Conservation (phyloP, 2,888 invertebrate genomes). For the Trichopria drosophilae region DNA sequence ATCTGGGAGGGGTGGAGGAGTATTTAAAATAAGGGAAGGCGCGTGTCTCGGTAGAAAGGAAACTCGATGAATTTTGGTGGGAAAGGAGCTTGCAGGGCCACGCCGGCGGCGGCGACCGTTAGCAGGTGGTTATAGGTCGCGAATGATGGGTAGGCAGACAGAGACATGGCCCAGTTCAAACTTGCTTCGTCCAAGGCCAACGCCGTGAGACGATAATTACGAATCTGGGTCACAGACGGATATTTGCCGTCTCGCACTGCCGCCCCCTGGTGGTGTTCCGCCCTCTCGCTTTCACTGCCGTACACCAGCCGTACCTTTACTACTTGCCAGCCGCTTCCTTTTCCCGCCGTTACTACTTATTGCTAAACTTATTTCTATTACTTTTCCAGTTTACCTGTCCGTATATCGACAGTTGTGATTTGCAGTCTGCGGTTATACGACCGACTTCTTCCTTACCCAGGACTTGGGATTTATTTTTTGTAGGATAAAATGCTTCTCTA, state of each 20-base stretch:
- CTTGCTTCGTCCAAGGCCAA: constrained; percentile 49
- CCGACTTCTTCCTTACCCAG: too few species aligned
- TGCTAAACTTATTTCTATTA: too few species aligned
- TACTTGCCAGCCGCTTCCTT: too few species aligned
- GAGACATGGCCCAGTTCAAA: constrained; percentile 53
- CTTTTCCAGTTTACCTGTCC: too few species aligned
- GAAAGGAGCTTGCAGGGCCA: constrained; percentile 8
- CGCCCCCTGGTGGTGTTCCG: too few species aligned
- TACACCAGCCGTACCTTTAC: too few species aligned
- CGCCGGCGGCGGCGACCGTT: constrained; percentile 36
- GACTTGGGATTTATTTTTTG: too few species aligned
- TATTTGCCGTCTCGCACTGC: constrained; percentile 24
- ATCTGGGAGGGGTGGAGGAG: neutral
- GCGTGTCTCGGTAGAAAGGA: neutral
- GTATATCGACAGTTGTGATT: too few species aligned
- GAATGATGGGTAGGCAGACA: constrained; percentile 46
- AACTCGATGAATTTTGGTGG: constrained; percentile 5
- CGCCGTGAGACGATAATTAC: constrained; percentile 52
- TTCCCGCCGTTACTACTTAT: too few species aligned
- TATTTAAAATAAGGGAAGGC: constrained; percentile 5
- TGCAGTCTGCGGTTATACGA: too few species aligned
- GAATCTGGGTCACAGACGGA: constrained; percentile 50
- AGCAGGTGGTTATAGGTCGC: constrained; percentile 38
- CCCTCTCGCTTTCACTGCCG: too few species aligned
- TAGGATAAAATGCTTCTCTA: too few species aligned